A percentile compares a stretch with the other conserved stretches of the same genome.
Evolutionary conservation across 2,797 vertebrate genomes (phyloP).

Genomic region (Trachurus trachurus): DNA sequence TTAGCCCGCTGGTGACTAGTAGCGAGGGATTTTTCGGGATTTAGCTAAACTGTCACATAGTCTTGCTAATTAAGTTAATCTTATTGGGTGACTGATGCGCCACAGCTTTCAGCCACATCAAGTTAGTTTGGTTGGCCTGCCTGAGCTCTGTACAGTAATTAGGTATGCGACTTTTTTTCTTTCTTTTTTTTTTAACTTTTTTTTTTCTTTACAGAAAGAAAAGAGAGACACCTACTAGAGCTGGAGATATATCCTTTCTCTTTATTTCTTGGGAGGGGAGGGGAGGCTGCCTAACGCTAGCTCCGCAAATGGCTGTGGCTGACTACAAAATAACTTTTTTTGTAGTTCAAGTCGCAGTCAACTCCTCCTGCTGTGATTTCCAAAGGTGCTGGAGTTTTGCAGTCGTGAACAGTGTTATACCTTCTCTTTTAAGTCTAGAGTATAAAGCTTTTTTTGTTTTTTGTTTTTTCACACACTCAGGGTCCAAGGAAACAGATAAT

Average conservation of each 20-base stretch:
- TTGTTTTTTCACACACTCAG: no score
- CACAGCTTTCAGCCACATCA: constrained; percentile 43
- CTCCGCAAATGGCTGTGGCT: not conserved
- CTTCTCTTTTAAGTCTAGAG: not conserved
- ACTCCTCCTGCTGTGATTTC: not conserved
- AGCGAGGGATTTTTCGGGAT: constrained; percentile 64
- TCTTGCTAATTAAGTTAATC: constrained; percentile 80
- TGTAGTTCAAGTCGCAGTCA: constrained; percentile 5
- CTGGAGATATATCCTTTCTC: not conserved
- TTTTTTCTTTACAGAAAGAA: not conserved
- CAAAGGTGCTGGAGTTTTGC: not conserved
- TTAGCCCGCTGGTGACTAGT: constrained; percentile 38
- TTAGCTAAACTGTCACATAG: constrained; percentile 73
- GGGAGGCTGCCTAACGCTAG: not conserved
- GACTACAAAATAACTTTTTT: constrained; percentile 50
- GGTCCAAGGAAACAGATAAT: not conserved
- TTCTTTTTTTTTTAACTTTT: no score
- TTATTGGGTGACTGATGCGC: constrained; percentile 54
- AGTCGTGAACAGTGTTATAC: not conserved
- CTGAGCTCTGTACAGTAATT: constrained; percentile 5
- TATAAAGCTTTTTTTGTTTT: not conserved
- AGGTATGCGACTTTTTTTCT: not conserved
- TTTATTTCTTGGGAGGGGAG: not conserved
- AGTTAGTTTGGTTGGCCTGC: constrained; percentile 56
- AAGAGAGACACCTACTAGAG: not conserved